These are phyloP conservation scores for Pentalonia nigronervosa DNA, from an alignment of 1,140 invertebrate genomes.

Conservation along the genomic window DNA sequence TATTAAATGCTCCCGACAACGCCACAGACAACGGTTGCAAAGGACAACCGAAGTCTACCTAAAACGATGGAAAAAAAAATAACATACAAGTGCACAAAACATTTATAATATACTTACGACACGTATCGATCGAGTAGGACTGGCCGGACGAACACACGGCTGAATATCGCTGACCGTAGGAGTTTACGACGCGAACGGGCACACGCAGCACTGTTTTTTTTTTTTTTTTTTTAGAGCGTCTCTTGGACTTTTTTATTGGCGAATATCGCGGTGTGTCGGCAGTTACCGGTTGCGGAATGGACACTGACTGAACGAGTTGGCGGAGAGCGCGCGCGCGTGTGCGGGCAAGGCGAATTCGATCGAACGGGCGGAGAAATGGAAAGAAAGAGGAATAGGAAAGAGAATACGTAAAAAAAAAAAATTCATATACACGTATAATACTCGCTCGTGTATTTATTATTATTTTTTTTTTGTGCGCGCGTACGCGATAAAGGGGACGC, in stretches of 20 bases:
- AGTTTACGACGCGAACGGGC: background rate
- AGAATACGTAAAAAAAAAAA: slow-evolving; percentile 17
- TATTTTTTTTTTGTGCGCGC: background rate
- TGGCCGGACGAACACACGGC: background rate
- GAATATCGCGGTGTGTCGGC: slow-evolving; percentile 30
- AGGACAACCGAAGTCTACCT: no score
- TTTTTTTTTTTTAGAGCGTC: background rate
- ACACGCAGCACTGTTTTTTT: background rate
- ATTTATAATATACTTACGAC: slow-evolving; percentile 3
- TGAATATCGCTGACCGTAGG: background rate
- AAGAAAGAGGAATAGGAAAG: slow-evolving; percentile 20
- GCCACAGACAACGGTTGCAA: no score
- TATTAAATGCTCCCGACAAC: no score
- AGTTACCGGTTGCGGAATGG: slow-evolving; percentile 54
- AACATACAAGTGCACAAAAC: background rate
- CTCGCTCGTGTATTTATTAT: no score
- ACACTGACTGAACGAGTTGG: slow-evolving; percentile 51
- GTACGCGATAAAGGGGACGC: slow-evolving; percentile 39
- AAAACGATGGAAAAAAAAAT: background rate
- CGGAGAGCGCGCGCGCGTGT: background rate
- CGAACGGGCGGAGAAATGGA: slow-evolving; percentile 23
- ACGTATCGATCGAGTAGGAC: background rate
- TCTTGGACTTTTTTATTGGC: slow-evolving; percentile 21
- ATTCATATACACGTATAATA: background rate
- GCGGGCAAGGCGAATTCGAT: slow-evolving; percentile 51